phyloP scores from a whole-genome alignment of 2,797 vertebrate genomes.

The Acanthiza pusilla region DNA sequence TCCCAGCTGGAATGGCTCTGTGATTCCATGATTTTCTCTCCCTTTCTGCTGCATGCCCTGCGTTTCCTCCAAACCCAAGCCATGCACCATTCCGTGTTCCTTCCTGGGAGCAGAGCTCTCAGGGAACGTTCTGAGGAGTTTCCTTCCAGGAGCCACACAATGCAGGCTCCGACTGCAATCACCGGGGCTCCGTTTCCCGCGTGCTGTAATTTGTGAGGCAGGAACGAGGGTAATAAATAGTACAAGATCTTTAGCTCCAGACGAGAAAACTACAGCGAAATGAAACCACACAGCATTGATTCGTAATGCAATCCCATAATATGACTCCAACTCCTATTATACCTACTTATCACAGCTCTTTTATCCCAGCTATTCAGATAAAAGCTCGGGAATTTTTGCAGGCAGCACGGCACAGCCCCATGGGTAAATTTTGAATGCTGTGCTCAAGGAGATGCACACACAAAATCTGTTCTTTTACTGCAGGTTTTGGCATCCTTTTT shows the following conservation, averaged over 20 bases:
- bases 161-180: background rate
- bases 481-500: background rate
- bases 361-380: conserved; percentile 2
- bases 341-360: background rate
- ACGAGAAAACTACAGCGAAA: background rate
- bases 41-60: background rate
- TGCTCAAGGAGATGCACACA: background rate
- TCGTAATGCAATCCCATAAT: background rate
- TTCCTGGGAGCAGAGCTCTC: background rate
- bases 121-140: background rate
- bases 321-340: background rate
- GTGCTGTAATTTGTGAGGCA: background rate
- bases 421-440: conserved; percentile 16
- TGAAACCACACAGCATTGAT: background rate
- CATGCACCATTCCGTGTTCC: rapidly evolving
- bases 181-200: background rate
- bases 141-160: background rate
- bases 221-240: background rate
- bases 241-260: background rate
- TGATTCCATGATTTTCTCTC: background rate
- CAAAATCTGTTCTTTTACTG: background rate
- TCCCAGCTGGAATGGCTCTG: rapidly evolving
- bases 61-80: background rate
- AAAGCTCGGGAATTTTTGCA: conserved; percentile 32
- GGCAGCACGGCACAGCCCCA: conserved; percentile 25